A percentile compares a stretch with the other conserved stretches of the same genome.
Evolutionary conservation across 2,113 vertebrate species (phyloP).

Genomic region (Oryzias javanicus): DNA sequence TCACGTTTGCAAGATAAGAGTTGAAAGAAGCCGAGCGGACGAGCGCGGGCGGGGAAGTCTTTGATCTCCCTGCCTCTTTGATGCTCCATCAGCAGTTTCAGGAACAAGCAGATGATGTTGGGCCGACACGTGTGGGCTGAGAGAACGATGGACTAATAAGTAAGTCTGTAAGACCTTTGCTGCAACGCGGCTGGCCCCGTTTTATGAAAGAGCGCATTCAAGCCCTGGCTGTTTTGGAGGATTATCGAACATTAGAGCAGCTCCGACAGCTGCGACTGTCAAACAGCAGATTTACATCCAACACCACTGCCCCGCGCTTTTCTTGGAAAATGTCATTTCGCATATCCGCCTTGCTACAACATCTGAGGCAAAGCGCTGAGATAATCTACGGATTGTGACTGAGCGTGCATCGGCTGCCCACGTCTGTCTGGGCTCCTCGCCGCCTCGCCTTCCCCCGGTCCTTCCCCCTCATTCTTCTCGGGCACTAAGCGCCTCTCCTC

Average conservation of each 20-base stretch:
- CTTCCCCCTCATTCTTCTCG: conserved; percentile 1
- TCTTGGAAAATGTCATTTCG: conserved; percentile 53
- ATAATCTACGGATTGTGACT: conserved; percentile 58
- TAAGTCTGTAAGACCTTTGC: conserved; percentile 43
- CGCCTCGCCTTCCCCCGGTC: conserved; percentile 1
- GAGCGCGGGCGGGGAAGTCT: conserved; percentile 50
- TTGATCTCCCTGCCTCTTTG: conserved; percentile 67
- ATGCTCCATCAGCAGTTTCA: conserved; percentile 60
- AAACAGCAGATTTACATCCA: conserved; percentile 56
- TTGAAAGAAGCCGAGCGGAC: conserved; percentile 43
- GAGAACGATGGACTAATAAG: conserved; percentile 26
- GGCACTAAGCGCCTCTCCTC: neutral
- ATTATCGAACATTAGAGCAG: conserved; percentile 55
- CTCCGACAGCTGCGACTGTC: conserved; percentile 52
- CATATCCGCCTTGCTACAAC: conserved; percentile 41
- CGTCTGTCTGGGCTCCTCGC: conserved; percentile 15
- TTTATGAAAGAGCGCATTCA: conserved; percentile 49
- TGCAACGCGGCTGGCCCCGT: conserved; percentile 20
- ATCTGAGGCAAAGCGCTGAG: conserved; percentile 34
- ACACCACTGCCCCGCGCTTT: conserved; percentile 25
- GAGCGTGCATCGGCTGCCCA: conserved; percentile 29
- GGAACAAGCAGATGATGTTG: conserved; percentile 38
- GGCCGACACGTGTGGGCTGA: conserved; percentile 5
- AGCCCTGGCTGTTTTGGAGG: conserved; percentile 29
- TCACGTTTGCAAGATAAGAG: conserved; percentile 53